Evolutionary conservation across 53 echinoderm and acorn worm genomes (phyloP), one percentile per base, ranked within the genome.

Genomic region (Paelopatides confundens): DNA sequence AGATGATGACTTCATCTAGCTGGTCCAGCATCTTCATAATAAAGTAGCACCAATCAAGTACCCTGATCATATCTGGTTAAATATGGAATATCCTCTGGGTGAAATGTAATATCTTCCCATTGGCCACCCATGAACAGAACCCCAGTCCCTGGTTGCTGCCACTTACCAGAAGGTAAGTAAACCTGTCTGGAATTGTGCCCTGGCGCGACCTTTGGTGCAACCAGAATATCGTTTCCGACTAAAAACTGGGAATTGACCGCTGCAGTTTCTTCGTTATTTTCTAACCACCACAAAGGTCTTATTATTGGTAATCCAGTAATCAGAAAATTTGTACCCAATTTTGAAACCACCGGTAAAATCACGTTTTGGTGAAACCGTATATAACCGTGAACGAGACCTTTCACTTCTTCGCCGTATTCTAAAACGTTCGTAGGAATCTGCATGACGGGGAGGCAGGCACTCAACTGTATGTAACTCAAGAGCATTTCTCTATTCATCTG

Each of bases 391-490:
- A 93, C 77, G 32, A 93, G 87, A 4, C 63, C 48, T 17, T 81
- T 88, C 3, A 88, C 89, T 13, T 91, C 91, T 1, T 67, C 50
- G 32, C 92, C 93, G 49, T 94, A 96, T 33, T 92, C 85, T 67
- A 91, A 91, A 15, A 91, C 53, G 15, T 89, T 88, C 12, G 90
- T 66, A 12, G 91, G 92, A 54, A 99, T 94, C 54, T 94, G 93
- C 95, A 99, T 95, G 67, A 94, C 90, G 0, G 99, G 99, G 5
- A 99, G 86, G 84, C 95, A 99, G 31, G 95, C 88, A n/a, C 90
- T 85, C 7, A 99, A 33, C 36, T 93, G 94, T 26, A 99, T 76
- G 87, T 95, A 99, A 21, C 99, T 86, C 14, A 95, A 53, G 31
- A 96, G 85, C 58, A 99, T 63, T 47, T 99, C 99, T 82, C 78